Evolutionary conservation across 2,113 vertebrate species (phyloP).

Genomic region (Megaceryle torquata): DNA sequence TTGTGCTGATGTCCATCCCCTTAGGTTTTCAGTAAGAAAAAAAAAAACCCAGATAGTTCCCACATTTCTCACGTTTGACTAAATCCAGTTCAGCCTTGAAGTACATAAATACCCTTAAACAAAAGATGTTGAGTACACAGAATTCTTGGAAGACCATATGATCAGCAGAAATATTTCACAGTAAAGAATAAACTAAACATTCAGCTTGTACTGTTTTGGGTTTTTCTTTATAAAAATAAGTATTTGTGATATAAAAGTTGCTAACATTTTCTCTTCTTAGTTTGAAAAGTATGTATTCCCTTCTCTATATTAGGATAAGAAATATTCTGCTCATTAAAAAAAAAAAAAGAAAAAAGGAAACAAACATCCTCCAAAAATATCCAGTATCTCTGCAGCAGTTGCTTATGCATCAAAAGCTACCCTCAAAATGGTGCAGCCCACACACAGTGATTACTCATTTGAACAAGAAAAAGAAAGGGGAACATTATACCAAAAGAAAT

Average conservation of each 20-base stretch:
- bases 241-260: not conserved
- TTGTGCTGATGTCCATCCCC: not conserved
- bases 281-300: not conserved
- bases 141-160: not conserved
- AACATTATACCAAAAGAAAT: not conserved
- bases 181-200: not conserved
- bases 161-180: not conserved
- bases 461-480: not conserved
- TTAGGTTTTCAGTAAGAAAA: not conserved
- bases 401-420: conserved; percentile 19
- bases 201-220: not conserved
- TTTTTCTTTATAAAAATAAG: not conserved
- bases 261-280: not conserved
- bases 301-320: not conserved
- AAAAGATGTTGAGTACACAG: not conserved
- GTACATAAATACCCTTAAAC: not conserved
- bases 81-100: not conserved
- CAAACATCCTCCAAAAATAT: conserved; percentile 4
- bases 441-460: conserved; percentile 24
- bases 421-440: conserved; percentile 19
- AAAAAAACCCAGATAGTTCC: not conserved
- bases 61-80: not conserved
- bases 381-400: not conserved
- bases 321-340: not conserved
- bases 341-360: not conserved